These are phyloP conservation scores for Ammospiza caudacuta DNA, from an alignment of 2,113 vertebrate species.

Conservation along the genomic window DNA sequence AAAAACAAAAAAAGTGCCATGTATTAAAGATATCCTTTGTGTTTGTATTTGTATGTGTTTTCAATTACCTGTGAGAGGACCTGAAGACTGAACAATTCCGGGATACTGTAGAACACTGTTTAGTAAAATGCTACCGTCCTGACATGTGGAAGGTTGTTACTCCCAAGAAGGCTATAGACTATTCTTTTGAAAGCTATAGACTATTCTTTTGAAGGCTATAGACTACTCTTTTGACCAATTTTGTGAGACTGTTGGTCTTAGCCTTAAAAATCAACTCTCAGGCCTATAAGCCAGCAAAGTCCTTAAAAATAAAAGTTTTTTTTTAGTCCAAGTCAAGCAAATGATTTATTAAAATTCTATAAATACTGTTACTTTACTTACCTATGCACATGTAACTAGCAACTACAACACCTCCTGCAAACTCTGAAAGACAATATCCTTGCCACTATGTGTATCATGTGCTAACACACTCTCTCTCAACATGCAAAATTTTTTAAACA, in stretches of 20 bases:
- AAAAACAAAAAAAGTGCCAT: background rate
- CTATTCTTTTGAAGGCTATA: background rate
- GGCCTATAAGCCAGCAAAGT: background rate
- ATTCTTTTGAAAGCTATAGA: background rate
- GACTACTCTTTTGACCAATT: background rate
- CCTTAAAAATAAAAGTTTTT: background rate
- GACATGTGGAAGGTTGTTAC: background rate
- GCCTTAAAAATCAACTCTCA: background rate
- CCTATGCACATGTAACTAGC: background rate
- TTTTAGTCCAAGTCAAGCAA: background rate
- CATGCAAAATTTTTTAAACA: background rate
- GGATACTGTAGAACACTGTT: background rate
- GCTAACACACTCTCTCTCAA: background rate
- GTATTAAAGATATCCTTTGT: background rate
- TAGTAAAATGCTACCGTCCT: background rate
- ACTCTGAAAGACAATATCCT: background rate
- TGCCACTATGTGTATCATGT: background rate
- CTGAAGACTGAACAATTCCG: background rate
- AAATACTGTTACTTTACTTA: background rate
- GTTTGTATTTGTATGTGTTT: background rate
- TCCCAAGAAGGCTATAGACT: background rate
- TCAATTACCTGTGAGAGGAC: background rate
- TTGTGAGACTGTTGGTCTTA: background rate
- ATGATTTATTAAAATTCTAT: background rate
- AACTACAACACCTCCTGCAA: background rate